Base-by-base conservation (phyloP, 2,113 vertebrate species). In the Solenodon paradoxus region DNA sequence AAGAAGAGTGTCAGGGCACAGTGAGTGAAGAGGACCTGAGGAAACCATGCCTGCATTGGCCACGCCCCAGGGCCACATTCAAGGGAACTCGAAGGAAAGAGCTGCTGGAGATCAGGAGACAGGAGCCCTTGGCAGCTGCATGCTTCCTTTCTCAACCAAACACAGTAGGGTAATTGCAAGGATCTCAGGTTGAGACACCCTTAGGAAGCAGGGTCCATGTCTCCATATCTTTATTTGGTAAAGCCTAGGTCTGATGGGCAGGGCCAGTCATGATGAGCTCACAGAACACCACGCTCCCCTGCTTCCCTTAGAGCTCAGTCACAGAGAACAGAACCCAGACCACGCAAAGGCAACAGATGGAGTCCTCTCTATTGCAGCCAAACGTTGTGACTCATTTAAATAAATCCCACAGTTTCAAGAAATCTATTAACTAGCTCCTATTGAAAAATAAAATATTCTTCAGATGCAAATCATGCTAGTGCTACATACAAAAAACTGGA, bases 331-430 rank as follows among this genome's bases (percentile, higher is more conserved):
- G 94, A 96, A 94, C 63, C 32, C 38, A 92, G 92, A 96, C 94
- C 97, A 95, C 72, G 96, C 96, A 96, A 84, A 97, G 84, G 85
- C 83, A 91, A 79, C 97, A 98, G 97, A 98, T 97, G 97, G 96
- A 95, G 88, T 93, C 92, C 82, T 96, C 93, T 94, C 97, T 95
- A 86, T 96, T 96, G 95, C 93, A 95, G 96, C 96, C 88, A 97
- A 97, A 71, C 57, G 92, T 84, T 95, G 57, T 98, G 97, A 98
- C 96, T 98, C 97, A 97, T 86, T 96, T 94, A 95, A 97, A 94
- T 84, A 96, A 94, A 96, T 75, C 92, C 87, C 90, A 83, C 94
- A 78, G 95, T 94, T 94, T 90, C 40, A 72, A 96, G 84, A 97
- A 95, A 92, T 88, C 96, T 94, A 95, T 94, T 95, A 96, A 84